Conservation (phyloP, 2,797 vertebrate species). For the Chaetophractus vellerosus region DNA sequence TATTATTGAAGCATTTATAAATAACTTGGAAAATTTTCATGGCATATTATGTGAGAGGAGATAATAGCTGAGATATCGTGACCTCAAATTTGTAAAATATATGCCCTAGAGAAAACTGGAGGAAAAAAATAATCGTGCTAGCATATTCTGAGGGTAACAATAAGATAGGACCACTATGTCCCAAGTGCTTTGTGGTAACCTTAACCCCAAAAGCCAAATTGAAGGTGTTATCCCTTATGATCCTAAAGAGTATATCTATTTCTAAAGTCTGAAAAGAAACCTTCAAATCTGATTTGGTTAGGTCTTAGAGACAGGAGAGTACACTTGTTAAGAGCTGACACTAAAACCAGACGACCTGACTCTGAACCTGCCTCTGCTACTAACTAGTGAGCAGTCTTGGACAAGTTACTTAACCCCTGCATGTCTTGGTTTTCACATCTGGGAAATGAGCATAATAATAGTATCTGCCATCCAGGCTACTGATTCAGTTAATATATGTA, state of each 20-base stretch:
- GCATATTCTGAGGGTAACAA: background rate
- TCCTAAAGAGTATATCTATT: background rate
- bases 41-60: background rate
- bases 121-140: background rate
- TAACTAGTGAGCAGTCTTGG: background rate
- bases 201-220: background rate
- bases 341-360: background rate
- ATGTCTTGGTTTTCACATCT: background rate
- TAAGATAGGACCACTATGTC: background rate
- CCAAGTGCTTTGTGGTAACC: background rate
- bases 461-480: no score
- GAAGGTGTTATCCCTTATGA: background rate
- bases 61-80: background rate
- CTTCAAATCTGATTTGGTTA: background rate
- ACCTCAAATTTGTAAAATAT: background rate
- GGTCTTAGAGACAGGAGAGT: background rate
- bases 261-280: background rate
- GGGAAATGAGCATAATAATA: background rate
- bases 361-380: background rate
- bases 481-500: background rate
- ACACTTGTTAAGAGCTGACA: no score
- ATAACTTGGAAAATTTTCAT: background rate
- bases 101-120: background rate
- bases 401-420: background rate
- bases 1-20: background rate